Percentiles rank a stretch among this genome's conserved stretches.
These are phyloP conservation scores for Amblyteles armatorius DNA, from an alignment of 2,888 invertebrate genomes.

Conservation along the genomic window DNA sequence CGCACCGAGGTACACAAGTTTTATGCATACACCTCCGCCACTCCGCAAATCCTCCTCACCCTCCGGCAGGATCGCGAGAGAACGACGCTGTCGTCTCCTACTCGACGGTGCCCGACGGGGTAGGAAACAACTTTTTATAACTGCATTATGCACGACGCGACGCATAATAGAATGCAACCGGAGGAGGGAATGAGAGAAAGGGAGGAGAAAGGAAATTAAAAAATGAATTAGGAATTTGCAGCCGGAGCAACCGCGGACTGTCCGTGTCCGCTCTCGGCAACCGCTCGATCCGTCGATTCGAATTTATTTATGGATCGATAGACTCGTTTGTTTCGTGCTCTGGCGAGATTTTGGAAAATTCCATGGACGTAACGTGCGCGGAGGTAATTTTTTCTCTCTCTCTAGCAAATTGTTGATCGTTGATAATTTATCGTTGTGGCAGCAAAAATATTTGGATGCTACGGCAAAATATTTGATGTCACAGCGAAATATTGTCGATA, in stretches of 20 bases:
- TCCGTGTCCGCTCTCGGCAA: not conserved
- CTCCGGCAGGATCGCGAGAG: not conserved
- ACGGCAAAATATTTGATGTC: too few species aligned
- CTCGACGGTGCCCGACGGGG: slow-evolving; percentile 43
- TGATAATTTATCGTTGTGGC: too few species aligned
- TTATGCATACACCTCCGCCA: slow-evolving; percentile 47
- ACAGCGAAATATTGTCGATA: not conserved
- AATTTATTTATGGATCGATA: too few species aligned
- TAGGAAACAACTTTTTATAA: slow-evolving; percentile 62
- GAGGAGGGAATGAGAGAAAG: not conserved
- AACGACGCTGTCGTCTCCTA: slow-evolving; percentile 27
- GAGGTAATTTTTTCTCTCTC: too few species aligned
- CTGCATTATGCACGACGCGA: slow-evolving; percentile 60
- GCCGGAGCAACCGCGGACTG: not conserved
- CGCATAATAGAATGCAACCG: slow-evolving; percentile 56
- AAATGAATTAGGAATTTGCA: slow-evolving; percentile 4
- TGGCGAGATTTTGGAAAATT: too few species aligned
- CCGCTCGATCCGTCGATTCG: too few species aligned
- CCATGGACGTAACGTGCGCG: too few species aligned
- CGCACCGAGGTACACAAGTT: slow-evolving; percentile 63
- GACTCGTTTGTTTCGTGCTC: too few species aligned
- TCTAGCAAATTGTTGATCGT: too few species aligned
- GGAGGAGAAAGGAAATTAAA: not conserved
- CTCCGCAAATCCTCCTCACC: not conserved
- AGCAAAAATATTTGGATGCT: too few species aligned